These are phyloP conservation scores for Rattus rattus DNA, from an alignment of 2,113 vertebrate species.

Conservation along the genomic window DNA sequence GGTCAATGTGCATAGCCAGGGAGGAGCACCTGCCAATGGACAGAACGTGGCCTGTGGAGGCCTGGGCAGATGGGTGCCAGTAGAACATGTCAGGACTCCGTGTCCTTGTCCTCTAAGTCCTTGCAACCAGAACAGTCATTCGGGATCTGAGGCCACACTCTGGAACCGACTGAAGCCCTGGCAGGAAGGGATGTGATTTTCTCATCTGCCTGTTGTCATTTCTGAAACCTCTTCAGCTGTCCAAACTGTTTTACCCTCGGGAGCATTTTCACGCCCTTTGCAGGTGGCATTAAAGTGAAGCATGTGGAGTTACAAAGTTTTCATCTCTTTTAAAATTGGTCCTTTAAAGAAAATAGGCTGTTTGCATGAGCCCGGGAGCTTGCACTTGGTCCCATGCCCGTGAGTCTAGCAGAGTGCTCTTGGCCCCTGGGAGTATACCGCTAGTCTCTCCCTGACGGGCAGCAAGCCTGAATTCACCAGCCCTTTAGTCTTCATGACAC, in stretches of 20 bases:
- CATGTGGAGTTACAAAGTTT: not conserved
- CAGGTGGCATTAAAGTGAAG: not conserved
- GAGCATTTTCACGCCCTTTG: not conserved
- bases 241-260: not conserved
- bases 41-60: accelerated
- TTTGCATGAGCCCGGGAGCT: not conserved
- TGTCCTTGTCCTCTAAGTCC: not conserved
- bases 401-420: accelerated
- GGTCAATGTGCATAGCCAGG: not conserved
- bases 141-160: not conserved
- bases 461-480: not conserved
- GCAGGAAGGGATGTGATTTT: not conserved
- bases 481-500: not conserved
- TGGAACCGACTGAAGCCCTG: not conserved
- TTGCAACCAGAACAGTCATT: not conserved
- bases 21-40: accelerated
- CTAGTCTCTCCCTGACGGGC: not conserved
- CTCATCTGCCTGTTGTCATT: not conserved
- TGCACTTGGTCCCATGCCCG: not conserved
- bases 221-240: not conserved
- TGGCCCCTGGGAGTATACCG: not conserved
- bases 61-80: not conserved
- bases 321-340: not conserved
- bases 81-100: not conserved
- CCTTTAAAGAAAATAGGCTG: not conserved